Conservation (phyloP, 2,797 vertebrate species). For the Gambelia wislizenii region DNA sequence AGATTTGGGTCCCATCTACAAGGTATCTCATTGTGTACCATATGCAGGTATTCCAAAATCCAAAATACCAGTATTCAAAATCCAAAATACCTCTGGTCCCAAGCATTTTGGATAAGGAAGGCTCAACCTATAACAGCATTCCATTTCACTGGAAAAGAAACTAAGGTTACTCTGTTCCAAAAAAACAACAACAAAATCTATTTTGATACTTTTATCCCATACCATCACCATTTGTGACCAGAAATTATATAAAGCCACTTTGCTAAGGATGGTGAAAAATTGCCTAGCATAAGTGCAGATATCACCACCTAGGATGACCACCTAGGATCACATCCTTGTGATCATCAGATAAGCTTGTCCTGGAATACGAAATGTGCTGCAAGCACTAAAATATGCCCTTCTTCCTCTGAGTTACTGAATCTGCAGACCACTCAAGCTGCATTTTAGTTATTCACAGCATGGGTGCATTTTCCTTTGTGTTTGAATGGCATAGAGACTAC, state of each 20-base stretch:
- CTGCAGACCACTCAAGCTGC: background rate
- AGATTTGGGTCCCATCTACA: no score
- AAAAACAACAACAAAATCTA: background rate
- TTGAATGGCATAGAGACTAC: background rate
- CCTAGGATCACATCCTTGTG: background rate
- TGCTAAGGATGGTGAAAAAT: background rate
- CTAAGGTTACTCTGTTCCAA: background rate
- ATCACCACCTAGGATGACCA: background rate
- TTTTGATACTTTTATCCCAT: background rate
- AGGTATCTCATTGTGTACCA: no score
- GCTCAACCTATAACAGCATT: no score
- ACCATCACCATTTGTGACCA: background rate
- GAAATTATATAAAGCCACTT: background rate
- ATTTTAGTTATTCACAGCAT: background rate
- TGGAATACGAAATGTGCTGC: background rate
- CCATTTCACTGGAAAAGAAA: background rate
- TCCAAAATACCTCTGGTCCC: no score
- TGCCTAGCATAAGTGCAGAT: background rate
- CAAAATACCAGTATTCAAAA: no score
- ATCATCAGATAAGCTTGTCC: slow-evolving; percentile 7
- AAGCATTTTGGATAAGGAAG: no score
- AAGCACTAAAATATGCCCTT: background rate
- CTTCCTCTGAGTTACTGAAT: background rate
- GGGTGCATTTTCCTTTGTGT: background rate
- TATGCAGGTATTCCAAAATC: no score